These are phyloP conservation scores for Pollenia griseotomentosa DNA, from an alignment of 2,888 invertebrate species.

Conservation along the genomic window DNA sequence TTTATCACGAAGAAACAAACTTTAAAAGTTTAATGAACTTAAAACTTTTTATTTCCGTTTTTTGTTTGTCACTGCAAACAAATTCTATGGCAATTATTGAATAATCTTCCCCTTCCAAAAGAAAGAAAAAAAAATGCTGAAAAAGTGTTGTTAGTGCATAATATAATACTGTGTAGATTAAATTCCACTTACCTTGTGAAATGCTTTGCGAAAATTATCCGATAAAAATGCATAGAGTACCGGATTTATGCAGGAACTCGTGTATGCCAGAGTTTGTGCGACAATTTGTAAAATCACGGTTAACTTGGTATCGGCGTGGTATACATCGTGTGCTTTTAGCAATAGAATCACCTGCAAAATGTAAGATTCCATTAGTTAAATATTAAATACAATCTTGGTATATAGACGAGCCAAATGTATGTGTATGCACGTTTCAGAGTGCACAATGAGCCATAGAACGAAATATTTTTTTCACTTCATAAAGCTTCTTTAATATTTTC, in stretches of 20 bases:
- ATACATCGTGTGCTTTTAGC: conserved; percentile 89
- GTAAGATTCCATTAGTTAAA: conserved; percentile 63
- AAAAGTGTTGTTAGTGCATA: neutral
- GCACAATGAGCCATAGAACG: conserved; percentile 33
- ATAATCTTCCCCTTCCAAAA: neutral
- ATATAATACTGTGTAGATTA: conserved; percentile 25
- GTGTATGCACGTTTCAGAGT: neutral
- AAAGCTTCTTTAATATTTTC: neutral
- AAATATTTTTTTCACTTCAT: neutral
- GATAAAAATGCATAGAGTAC: conserved; percentile 97
- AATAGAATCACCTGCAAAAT: conserved; percentile 90
- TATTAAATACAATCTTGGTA: conserved; percentile 48
- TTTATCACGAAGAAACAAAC: neutral
- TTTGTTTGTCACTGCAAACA: neutral
- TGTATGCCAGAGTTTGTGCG: conserved; percentile 93
- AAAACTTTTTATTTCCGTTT: neutral
- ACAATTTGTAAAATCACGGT: conserved; percentile 90
- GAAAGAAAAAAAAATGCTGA: neutral
- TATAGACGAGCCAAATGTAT: conserved; percentile 6
- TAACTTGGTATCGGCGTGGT: conserved; percentile 81
- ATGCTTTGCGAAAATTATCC: conserved; percentile 96
- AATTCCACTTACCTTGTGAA: conserved; percentile 86
- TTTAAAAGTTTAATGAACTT: conserved; percentile 49
- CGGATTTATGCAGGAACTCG: conserved; percentile 97
- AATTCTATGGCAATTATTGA: conserved; percentile 12